phyloP scores from a whole-genome alignment of 2,888 invertebrate genomes.

The Tubulanus polymorphus region DNA sequence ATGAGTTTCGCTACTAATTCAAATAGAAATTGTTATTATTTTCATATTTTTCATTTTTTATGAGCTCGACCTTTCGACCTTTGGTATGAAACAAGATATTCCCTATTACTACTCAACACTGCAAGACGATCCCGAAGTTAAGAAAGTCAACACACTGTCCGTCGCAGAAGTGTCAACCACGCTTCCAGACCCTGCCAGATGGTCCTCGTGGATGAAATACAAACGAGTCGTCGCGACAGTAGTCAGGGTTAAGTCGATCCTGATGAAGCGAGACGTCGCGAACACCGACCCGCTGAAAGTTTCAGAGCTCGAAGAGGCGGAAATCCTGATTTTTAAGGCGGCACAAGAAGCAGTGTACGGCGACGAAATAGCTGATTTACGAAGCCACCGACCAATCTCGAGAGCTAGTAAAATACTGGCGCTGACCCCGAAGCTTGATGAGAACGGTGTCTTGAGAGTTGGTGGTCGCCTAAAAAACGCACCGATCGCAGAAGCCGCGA shows the following conservation, averaged over 20 bases:
- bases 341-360: neutral
- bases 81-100: no score
- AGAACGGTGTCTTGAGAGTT: neutral
- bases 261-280: neutral
- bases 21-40: no score
- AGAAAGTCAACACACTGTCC: no score
- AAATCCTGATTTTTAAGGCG: neutral
- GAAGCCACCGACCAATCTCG: neutral
- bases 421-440: neutral
- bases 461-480: slow-evolving; percentile 1
- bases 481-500: neutral
- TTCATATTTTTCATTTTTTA: no score
- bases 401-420: neutral
- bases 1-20: no score
- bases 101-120: no score
- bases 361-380: neutral
- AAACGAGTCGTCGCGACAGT: neutral
- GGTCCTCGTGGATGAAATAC: neutral
- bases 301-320: no score
- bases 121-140: no score
- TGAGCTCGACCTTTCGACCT: no score
- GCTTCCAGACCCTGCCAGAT: neutral
- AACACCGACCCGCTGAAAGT: no score
- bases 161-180: no score
- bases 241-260: neutral